These are phyloP conservation scores for Sylvicola cinctus DNA, from an alignment of 2,888 invertebrate genomes.

Conservation along the genomic window DNA sequence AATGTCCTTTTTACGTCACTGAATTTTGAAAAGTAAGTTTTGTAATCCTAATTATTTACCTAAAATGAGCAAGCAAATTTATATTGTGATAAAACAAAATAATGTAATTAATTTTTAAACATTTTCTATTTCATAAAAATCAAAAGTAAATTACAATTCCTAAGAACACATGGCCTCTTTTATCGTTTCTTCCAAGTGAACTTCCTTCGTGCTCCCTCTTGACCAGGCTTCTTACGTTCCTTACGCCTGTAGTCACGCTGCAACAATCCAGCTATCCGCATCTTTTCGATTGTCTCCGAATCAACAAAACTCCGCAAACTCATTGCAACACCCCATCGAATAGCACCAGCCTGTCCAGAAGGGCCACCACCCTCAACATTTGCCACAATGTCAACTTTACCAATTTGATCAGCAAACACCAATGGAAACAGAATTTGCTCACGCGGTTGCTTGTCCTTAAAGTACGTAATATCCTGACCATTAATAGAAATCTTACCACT, in stretches of 20 bases:
- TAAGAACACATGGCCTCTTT: conserved; percentile 10
- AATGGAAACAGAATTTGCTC: conserved; percentile 79
- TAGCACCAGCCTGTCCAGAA: conserved; percentile 70
- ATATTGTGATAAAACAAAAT: no score
- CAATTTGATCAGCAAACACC: conserved; percentile 52
- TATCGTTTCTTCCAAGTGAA: conserved; percentile 86
- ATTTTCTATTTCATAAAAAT: no score
- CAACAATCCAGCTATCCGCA: conserved; percentile 82
- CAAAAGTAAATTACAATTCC: no score
- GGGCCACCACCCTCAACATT: conserved; percentile 50
- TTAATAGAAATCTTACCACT: conserved; percentile 68
- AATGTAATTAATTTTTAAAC: no score
- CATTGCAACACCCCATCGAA: conserved; percentile 74
- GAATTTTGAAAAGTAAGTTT: no score
- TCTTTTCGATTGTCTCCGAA: conserved; percentile 49
- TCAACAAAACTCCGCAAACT: conserved; percentile 68
- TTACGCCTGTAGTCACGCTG: conserved; percentile 54
- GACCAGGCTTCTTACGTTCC: conserved; percentile 87
- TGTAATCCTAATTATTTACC: no score
- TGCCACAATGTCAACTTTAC: conserved; percentile 67
- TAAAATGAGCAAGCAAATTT: no score
- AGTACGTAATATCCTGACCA: conserved; percentile 57
- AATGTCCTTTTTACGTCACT: no score
- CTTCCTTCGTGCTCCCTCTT: conserved; percentile 73
- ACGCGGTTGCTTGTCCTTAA: conserved; percentile 43